Percentiles rank a stretch among this genome's conserved stretches.
phyloP scores from a whole-genome alignment of 37 sponge, comb jelly and placozoan species.

The Beroe forskalii region DNA sequence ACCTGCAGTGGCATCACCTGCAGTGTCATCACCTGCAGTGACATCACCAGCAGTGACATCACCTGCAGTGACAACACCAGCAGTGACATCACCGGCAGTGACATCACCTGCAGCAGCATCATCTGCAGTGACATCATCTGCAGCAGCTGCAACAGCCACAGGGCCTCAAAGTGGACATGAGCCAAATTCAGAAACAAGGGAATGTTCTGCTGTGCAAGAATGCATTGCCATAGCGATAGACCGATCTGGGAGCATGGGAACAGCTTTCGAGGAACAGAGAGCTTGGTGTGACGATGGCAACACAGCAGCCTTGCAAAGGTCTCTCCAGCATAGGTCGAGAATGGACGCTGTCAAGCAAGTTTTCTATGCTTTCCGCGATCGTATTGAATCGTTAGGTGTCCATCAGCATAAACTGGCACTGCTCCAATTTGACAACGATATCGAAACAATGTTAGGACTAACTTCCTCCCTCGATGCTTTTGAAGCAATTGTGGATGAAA shows the following conservation, averaged over 20 bases:
- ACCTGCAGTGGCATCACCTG: neutral
- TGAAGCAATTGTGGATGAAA: neutral
- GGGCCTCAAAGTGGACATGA: too few relatives aligned
- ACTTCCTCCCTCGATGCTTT: neutral
- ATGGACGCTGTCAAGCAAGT: neutral
- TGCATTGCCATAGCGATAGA: neutral
- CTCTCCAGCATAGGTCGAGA: neutral
- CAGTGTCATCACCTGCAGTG: too few relatives aligned
- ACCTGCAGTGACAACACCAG: too few relatives aligned
- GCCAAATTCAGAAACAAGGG: too few relatives aligned
- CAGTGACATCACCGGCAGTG: too few relatives aligned
- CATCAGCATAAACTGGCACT: neutral
- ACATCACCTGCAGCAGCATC: too few relatives aligned
- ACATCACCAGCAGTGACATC: too few relatives aligned
- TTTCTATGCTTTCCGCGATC: neutral
- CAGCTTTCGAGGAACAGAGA: neutral
- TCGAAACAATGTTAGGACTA: neutral
- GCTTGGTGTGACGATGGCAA: neutral
- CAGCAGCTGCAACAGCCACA: too few relatives aligned
- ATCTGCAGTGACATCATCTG: too few relatives aligned
- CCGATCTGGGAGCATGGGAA: neutral
- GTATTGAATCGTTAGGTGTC: neutral
- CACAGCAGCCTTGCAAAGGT: neutral
- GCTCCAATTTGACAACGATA: neutral
- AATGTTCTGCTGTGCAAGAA: too few relatives aligned